phyloP scores from a whole-genome alignment of 2,888 invertebrate genomes.

The Eucera pruinosa region DNA sequence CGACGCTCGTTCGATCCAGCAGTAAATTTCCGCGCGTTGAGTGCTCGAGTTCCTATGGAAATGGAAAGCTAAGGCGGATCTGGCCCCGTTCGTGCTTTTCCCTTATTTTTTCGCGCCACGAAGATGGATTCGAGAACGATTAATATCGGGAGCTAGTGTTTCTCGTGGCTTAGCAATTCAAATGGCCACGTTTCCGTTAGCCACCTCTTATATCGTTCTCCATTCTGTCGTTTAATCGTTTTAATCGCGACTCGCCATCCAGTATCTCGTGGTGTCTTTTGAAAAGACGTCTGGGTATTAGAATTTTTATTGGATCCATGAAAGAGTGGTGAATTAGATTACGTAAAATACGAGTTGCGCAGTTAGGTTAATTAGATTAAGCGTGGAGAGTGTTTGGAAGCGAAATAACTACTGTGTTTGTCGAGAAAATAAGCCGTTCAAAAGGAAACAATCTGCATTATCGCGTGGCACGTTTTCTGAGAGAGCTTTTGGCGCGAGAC shows the following conservation, averaged over 20 bases:
- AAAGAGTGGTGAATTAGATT: background rate
- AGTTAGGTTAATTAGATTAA: slow-evolving; percentile 11
- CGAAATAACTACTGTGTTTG: background rate
- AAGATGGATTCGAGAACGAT: slow-evolving; percentile 34
- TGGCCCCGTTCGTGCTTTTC: background rate
- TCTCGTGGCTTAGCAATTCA: slow-evolving; percentile 39
- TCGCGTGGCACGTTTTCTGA: slow-evolving; percentile 26
- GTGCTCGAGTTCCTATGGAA: slow-evolving; percentile 32
- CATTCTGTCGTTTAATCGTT: slow-evolving; percentile 8
- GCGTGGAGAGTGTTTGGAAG: background rate
- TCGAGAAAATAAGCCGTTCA: slow-evolving; percentile 21
- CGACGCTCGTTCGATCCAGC: slow-evolving; percentile 35
- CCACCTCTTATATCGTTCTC: slow-evolving; percentile 6
- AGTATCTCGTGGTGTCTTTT: background rate
- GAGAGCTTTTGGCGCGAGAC: slow-evolving; percentile 28
- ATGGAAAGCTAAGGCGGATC: slow-evolving; percentile 35
- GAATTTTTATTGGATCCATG: too few relatives aligned
- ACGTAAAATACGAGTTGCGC: background rate
- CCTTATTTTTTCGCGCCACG: slow-evolving; percentile 31
- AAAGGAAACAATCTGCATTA: slow-evolving; percentile 44
- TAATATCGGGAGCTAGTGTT: slow-evolving; percentile 18
- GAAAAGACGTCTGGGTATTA: too few relatives aligned
- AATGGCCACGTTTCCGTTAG: slow-evolving; percentile 16
- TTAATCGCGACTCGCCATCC: background rate
- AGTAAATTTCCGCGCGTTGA: slow-evolving; percentile 41